These are phyloP conservation scores for Nasonia vitripennis DNA, from an alignment of 1,140 invertebrate species.

Conservation along the genomic window DNA sequence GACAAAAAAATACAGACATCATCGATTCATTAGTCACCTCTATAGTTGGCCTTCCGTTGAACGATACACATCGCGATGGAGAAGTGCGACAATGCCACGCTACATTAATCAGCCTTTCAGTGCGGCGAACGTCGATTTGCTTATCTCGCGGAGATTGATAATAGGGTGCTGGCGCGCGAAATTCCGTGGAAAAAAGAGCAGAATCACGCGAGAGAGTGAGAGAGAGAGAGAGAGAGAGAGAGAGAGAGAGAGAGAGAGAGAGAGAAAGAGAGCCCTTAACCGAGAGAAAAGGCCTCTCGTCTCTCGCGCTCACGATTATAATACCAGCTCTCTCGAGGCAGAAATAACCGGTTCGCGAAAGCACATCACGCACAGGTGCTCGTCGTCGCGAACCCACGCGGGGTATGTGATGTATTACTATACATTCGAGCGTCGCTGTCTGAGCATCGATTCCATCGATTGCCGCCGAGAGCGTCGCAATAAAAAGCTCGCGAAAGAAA, in stretches of 20 bases:
- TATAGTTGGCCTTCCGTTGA: too few species aligned
- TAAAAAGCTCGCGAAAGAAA: neutral
- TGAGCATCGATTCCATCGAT: conserved; percentile 10
- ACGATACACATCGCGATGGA: too few species aligned
- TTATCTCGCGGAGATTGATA: conserved; percentile 1
- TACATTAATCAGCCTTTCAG: neutral
- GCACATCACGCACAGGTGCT: neutral
- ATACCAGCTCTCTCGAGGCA: neutral
- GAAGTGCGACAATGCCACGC: neutral
- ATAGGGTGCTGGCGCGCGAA: neutral
- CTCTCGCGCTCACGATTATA: neutral
- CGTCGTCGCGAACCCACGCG: too few species aligned
- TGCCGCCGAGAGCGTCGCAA: neutral
- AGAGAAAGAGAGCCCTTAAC: neutral
- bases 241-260: neutral
- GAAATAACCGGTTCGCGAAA: neutral
- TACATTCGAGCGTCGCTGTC: too few species aligned
- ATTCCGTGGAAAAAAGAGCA: neutral
- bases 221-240: too few species aligned
- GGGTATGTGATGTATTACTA: neutral
- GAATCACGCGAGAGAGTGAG: neutral
- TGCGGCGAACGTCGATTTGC: neutral
- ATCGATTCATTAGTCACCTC: too few species aligned
- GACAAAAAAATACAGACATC: too few species aligned
- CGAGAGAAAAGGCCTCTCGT: neutral